Base-by-base conservation (phyloP, 2,888 invertebrate genomes). In the Teleogryllus oceanicus region DNA sequence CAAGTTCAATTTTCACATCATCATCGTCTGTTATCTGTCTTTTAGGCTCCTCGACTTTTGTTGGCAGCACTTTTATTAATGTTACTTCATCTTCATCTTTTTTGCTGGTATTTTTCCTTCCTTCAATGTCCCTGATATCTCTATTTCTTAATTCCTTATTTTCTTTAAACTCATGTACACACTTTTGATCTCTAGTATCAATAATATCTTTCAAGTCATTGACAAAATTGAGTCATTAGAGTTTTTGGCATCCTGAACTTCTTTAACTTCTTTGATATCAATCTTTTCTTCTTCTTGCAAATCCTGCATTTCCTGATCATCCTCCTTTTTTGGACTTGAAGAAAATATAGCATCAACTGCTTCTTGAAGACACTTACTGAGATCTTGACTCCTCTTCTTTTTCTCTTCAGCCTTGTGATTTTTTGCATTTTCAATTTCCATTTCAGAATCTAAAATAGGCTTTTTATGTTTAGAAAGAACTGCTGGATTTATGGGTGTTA, bases 1-100 rank as follows among this genome's bases (percentile, higher is more conserved):
- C 85, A 78, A 87, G 84, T 81, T 87, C 87, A 78, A 87, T 87
- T 83, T 87, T 87, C 75, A 87, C 85, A 78, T 87, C 87, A 78
- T 87, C 87, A 80, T 87, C 87, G 75, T 86, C 85, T 24, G 81
- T 50, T 51, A 83, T 83, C 24, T 81, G 77, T 75, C 84, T 81
- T 80, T 85, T 86, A 20, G 83, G 37, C 49, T 83, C 81, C 82
- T 86, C 86, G 21, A 87, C 86, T 50, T 86, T 86, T 76, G 83
- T 85, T 75, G 85, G 84, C 12, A 87, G 84, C 21, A 87, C 87
- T 84, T 87, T 87, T 50, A 87, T 86, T 74, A 87, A 82, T 8
- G 87, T 87, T 51, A 87, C 87, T 49, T 87, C 87, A 80, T 87
- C 77, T 83, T 84, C 5, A 86, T 85, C 37, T 85, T 86, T 86